Evolutionary conservation across 2,888 invertebrate species (phyloP).

Genomic region (Cremastinae sp.): DNA sequence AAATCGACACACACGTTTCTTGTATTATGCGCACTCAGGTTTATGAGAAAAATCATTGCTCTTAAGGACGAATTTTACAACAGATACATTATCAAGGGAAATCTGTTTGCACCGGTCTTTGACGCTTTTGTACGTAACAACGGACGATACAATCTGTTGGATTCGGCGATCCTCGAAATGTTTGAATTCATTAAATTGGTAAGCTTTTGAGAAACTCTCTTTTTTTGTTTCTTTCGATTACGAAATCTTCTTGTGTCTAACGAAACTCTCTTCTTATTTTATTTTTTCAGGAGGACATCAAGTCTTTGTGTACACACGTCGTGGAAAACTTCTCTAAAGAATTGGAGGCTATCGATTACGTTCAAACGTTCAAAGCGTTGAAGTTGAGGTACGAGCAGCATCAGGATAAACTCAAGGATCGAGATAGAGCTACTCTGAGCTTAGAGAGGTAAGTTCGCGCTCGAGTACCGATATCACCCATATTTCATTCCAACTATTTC

Average conservation of each 20-base stretch:
- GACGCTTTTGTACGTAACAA: constrained; percentile 98
- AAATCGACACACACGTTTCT: constrained; percentile 98
- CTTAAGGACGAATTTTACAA: constrained; percentile 99
- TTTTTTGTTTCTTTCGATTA: constrained; percentile 13
- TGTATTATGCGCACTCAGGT: constrained; percentile 96
- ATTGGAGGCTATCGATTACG: constrained; percentile 97
- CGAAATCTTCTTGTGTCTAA: neutral
- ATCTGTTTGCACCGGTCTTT: constrained; percentile 96
- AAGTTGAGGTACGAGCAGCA: constrained; percentile 95
- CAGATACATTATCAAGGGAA: constrained; percentile 96
- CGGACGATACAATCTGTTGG: constrained; percentile 98
- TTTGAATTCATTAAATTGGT: constrained; percentile 98
- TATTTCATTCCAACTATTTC: constrained; percentile 29
- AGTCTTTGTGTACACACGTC: constrained; percentile 94
- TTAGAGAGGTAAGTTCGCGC: constrained; percentile 83
- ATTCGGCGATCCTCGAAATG: constrained; percentile 99
- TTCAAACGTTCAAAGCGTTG: constrained; percentile 97
- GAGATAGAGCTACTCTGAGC: constrained; percentile 86
- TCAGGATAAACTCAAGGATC: constrained; percentile 93
- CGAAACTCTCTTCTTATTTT: constrained; percentile 11
- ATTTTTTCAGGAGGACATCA: constrained; percentile 90
- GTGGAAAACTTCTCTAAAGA: constrained; percentile 98
- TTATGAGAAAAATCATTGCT: constrained; percentile 98
- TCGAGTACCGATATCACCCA: constrained; percentile 46
- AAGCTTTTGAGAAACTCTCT: constrained; percentile 81